Conservation (phyloP, 2,888 invertebrate genomes). For the Prostheceraeus crozeri region DNA sequence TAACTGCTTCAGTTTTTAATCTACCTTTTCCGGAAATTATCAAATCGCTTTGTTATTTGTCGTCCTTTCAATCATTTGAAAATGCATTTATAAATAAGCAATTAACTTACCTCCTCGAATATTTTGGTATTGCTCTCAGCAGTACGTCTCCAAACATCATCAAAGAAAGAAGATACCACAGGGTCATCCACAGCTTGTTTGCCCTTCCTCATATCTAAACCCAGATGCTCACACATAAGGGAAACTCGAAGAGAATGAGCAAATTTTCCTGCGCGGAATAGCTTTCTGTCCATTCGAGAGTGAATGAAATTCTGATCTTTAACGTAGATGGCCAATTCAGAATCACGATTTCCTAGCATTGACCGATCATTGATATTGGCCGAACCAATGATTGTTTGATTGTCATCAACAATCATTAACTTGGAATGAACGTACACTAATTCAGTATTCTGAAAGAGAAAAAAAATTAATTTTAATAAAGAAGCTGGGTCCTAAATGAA, state of each 20-base stretch:
- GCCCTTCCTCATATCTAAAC: slow-evolving; percentile 61
- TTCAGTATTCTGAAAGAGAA: slow-evolving; percentile 72
- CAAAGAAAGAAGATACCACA: slow-evolving; percentile 72
- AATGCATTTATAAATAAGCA: background rate
- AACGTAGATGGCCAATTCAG: slow-evolving; percentile 75
- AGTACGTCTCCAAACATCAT: slow-evolving; percentile 71
- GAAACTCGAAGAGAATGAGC: background rate
- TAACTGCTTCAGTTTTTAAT: too few species aligned
- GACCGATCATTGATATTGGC: slow-evolving; percentile 96
- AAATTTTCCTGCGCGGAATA: background rate
- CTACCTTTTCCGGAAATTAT: too few species aligned
- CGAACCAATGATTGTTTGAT: slow-evolving; percentile 82
- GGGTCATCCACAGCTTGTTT: slow-evolving; percentile 69
- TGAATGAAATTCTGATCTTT: slow-evolving; percentile 63
- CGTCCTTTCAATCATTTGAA: too few species aligned
- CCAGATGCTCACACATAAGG: slow-evolving; percentile 71
- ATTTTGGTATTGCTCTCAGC: slow-evolving; percentile 76
- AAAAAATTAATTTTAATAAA: too few species aligned
- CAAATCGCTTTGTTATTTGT: too few species aligned
- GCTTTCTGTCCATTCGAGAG: background rate
- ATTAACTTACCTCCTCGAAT: slow-evolving; percentile 67
- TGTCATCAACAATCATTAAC: slow-evolving; percentile 85
- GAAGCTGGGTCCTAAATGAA: too few species aligned
- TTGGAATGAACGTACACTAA: slow-evolving; percentile 95
- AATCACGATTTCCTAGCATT: slow-evolving; percentile 83